Evolutionary conservation across 2,888 invertebrate species (phyloP).

Genomic region (Nephrotoma appendiculata): DNA sequence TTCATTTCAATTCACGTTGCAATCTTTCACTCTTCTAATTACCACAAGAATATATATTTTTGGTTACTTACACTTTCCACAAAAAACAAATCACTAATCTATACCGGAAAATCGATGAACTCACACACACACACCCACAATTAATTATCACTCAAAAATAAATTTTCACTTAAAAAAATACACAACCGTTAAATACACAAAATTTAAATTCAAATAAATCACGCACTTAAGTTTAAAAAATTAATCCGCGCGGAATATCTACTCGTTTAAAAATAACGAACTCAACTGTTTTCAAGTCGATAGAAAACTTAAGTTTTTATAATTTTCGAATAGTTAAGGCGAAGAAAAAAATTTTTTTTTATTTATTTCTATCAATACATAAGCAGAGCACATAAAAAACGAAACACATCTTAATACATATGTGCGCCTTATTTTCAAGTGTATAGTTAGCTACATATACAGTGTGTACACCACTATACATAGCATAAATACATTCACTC

Average conservation of each 20-base stretch:
- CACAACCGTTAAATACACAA: not conserved
- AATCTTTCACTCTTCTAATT: not conserved
- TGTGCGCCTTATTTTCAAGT: not conserved
- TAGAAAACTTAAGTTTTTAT: conserved; percentile 1
- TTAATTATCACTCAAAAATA: not conserved
- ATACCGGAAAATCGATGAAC: not conserved
- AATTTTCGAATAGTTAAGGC: not conserved
- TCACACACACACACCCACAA: not conserved
- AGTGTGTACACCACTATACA: not conserved
- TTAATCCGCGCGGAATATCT: not conserved
- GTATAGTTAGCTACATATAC: not conserved
- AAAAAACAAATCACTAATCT: not conserved
- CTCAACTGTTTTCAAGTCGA: conserved; percentile 3
- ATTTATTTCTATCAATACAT: not conserved
- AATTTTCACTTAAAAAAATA: not conserved
- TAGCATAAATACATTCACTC: not conserved
- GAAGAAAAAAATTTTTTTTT: not conserved
- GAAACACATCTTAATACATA: not conserved
- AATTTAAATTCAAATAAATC: not conserved
- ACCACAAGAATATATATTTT: not conserved
- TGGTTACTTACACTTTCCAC: not conserved
- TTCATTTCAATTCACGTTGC: not conserved
- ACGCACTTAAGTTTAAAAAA: not conserved
- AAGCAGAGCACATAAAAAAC: not conserved
- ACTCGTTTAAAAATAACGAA: conserved; percentile 1